Conservation (phyloP, 2,113 vertebrate species). For the Gobiocypris rarus region DNA sequence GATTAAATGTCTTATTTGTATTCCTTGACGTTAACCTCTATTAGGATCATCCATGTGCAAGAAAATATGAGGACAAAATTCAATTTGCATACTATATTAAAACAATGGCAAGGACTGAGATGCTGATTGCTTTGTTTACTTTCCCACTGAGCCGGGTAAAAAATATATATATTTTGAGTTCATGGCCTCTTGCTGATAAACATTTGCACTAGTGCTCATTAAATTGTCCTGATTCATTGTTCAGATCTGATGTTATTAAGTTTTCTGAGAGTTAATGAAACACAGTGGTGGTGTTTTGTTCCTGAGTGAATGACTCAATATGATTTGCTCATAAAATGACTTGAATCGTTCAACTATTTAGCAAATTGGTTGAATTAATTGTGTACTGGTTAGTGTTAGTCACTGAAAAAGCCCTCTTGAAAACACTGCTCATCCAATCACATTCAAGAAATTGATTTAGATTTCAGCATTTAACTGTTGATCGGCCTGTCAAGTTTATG, state of each 20-base stretch:
- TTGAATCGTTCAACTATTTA: not conserved
- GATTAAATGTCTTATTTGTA: constrained; percentile 74
- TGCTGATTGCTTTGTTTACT: constrained; percentile 78
- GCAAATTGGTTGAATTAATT: not conserved
- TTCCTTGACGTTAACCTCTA: constrained; percentile 56
- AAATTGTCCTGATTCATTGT: not conserved
- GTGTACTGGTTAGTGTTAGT: not conserved
- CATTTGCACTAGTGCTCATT: not conserved
- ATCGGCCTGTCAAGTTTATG: not conserved
- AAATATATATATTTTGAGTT: not conserved
- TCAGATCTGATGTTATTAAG: not conserved
- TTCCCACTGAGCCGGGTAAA: constrained; percentile 43
- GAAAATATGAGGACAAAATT: constrained; percentile 58
- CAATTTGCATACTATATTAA: constrained; percentile 74
- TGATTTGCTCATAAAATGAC: not conserved
- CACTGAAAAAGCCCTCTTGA: too few relatives aligned
- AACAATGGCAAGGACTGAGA: constrained; percentile 66
- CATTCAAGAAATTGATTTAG: not conserved
- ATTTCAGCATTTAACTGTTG: not conserved
- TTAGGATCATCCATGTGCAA: constrained; percentile 58
- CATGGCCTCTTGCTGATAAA: not conserved
- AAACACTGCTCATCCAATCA: too few relatives aligned
- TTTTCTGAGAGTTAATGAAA: too few relatives aligned
- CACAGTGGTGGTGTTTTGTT: too few relatives aligned
- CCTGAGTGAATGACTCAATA: not conserved